These are phyloP conservation scores for Sandelia bainsii DNA, from an alignment of 2,797 vertebrate genomes.

Conservation along the genomic window DNA sequence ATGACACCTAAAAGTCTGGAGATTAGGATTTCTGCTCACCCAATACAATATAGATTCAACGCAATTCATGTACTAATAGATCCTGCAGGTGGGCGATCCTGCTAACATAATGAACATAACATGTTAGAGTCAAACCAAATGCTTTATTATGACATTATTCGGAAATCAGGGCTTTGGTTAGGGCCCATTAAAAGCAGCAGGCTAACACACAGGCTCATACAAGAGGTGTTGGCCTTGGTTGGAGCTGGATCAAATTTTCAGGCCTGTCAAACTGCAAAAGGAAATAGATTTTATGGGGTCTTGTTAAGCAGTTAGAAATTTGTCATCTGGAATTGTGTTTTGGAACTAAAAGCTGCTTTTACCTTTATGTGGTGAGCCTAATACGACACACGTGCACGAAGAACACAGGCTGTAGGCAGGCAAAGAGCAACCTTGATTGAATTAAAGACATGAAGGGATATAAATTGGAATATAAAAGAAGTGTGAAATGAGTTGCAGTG, in stretches of 20 bases:
- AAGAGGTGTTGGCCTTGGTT: conserved; percentile 28
- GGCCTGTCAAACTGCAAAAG: conserved; percentile 34
- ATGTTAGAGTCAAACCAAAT: conserved; percentile 10
- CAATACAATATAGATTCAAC: neutral
- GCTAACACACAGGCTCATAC: conserved; percentile 5
- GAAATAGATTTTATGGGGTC: conserved; percentile 43
- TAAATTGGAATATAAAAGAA: conserved; percentile 30
- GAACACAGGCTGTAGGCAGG: conserved; percentile 32
- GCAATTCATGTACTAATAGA: conserved; percentile 18
- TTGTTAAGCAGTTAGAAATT: conserved; percentile 54
- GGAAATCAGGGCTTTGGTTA: conserved; percentile 6
- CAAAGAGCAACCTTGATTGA: conserved; percentile 18
- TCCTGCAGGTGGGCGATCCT: neutral
- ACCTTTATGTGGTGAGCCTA: conserved; percentile 47
- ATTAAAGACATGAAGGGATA: conserved; percentile 29
- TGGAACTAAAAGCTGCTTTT: conserved; percentile 47
- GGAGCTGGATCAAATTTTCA: conserved; percentile 34
- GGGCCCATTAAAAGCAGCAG: conserved; percentile 34
- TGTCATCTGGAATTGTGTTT: conserved; percentile 60
- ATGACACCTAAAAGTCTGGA: neutral
- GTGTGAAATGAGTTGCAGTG: conserved; percentile 23
- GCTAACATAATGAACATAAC: conserved; percentile 31
- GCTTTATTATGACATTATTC: conserved; percentile 17
- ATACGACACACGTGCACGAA: conserved; percentile 45
- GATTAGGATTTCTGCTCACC: neutral